These are phyloP conservation scores for Felis chaus DNA, from an alignment of 2,113 vertebrate genomes.

Conservation along the genomic window DNA sequence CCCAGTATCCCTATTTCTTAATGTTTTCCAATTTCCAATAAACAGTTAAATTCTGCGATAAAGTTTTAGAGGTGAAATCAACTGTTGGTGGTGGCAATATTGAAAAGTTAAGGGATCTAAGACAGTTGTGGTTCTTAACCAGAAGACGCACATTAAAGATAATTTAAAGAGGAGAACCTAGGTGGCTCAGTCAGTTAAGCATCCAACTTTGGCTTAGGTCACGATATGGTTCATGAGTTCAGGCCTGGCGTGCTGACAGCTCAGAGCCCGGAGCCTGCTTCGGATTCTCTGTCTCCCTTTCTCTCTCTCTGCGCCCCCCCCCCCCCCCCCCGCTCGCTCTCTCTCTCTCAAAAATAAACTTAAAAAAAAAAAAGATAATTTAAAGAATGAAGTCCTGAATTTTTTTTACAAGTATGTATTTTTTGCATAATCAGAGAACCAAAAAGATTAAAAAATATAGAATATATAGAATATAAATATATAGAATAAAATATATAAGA, in stretches of 20 bases:
- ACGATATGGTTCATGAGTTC: too few species aligned
- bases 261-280: too few species aligned
- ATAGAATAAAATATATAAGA: neutral
- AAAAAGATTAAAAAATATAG: neutral
- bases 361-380: neutral
- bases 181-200: too few species aligned
- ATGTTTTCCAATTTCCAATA: neutral
- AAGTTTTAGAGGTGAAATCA: neutral
- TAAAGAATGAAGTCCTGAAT: neutral
- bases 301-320: too few species aligned
- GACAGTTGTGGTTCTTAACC: neutral
- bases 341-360: too few species aligned
- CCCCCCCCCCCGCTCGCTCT: too few species aligned
- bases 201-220: too few species aligned
- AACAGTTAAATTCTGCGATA: neutral
- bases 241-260: too few species aligned
- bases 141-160: neutral
- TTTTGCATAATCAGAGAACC: constrained; percentile 20
- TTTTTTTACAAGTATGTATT: neutral
- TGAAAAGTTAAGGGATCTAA: neutral
- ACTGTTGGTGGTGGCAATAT: neutral
- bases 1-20: neutral
- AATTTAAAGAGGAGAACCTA: neutral
- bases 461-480: neutral
- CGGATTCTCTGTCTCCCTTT: too few species aligned